Conservation (phyloP, 2,888 invertebrate genomes). For the Lasioglossum zephyrum region DNA sequence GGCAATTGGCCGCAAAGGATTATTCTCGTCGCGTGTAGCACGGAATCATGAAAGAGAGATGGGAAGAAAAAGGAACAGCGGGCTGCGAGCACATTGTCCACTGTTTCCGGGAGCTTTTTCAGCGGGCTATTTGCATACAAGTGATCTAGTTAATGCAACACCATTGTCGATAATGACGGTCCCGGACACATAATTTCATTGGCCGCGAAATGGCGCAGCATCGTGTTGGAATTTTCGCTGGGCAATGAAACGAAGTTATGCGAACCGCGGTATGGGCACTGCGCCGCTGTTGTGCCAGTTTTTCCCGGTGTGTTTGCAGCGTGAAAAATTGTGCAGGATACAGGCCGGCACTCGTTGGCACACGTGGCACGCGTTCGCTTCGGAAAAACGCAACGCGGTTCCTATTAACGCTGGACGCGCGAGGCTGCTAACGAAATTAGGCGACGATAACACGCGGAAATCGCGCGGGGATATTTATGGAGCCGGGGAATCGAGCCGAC, state of each 20-base stretch:
- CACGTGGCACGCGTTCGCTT: background rate
- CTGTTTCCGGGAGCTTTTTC: constrained; percentile 30
- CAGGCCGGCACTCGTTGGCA: background rate
- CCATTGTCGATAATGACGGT: constrained; percentile 58
- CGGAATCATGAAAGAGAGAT: background rate
- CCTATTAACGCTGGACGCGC: background rate
- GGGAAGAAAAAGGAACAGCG: background rate
- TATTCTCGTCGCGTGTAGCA: constrained; percentile 23
- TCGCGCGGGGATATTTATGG: background rate
- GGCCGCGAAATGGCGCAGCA: constrained; percentile 36
- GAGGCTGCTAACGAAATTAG: background rate
- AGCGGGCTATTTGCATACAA: constrained; percentile 44
- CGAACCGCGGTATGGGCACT: constrained; percentile 4
- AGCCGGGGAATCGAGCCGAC: background rate
- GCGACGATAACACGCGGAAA: background rate
- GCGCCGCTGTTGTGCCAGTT: background rate
- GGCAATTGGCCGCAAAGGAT: constrained; percentile 38
- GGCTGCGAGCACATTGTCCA: constrained; percentile 3
- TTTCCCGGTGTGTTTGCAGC: background rate
- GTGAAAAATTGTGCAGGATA: background rate
- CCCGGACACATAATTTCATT: constrained; percentile 57
- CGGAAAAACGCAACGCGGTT: background rate
- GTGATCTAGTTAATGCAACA: constrained; percentile 53
- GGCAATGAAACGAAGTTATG: constrained; percentile 56
- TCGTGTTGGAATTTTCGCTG: constrained; percentile 51